Conservation (phyloP, 2,888 invertebrate genomes). For the Xylota sylvarum region DNA sequence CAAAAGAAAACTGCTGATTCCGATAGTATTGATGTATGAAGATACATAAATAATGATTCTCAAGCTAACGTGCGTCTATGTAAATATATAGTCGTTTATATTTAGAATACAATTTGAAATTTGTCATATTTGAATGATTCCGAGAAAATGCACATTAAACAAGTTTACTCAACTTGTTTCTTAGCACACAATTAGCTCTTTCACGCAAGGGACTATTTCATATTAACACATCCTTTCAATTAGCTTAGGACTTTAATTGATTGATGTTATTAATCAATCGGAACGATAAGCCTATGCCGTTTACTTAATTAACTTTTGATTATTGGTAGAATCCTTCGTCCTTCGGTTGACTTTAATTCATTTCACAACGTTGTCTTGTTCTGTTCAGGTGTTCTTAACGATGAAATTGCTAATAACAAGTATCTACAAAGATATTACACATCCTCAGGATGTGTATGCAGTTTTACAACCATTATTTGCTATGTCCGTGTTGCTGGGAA, state of each 20-base stretch:
- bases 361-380: neutral
- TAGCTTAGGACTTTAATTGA: neutral
- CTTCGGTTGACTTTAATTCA: neutral
- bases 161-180: too few relatives aligned
- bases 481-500: slow-evolving; percentile 47
- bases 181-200: neutral
- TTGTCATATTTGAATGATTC: too few relatives aligned
- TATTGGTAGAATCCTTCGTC: neutral
- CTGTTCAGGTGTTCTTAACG: neutral
- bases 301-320: neutral
- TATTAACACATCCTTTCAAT: neutral
- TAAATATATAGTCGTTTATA: too few relatives aligned
- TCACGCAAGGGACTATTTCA: neutral
- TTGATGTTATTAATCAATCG: neutral
- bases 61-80: too few relatives aligned
- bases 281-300: neutral
- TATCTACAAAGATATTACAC: slow-evolving; percentile 29
- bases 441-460: slow-evolving; percentile 58
- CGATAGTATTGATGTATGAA: too few relatives aligned
- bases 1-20: too few relatives aligned
- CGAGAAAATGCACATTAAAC: too few relatives aligned
- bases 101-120: too few relatives aligned
- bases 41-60: too few relatives aligned
- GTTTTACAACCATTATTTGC: slow-evolving; percentile 50
- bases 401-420: slow-evolving; percentile 14